These are phyloP conservation scores for Drosophila falleni DNA, from an alignment of 2,888 invertebrate species.

Conservation along the genomic window DNA sequence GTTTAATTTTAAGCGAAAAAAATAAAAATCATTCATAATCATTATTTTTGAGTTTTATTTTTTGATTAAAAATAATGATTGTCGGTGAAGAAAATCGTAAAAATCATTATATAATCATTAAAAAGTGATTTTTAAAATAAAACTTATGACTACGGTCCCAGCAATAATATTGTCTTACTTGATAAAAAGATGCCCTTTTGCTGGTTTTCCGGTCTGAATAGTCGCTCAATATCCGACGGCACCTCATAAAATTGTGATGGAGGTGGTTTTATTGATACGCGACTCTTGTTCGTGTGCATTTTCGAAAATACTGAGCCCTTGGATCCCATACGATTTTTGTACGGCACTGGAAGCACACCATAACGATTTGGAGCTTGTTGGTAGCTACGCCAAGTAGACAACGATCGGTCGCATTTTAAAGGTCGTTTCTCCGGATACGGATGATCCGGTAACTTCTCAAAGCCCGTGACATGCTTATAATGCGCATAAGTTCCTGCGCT, in stretches of 20 bases:
- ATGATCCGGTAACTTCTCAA: slow-evolving; percentile 20
- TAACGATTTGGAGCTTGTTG: slow-evolving; percentile 81
- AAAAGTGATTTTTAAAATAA: no score
- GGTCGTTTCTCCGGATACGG: slow-evolving; percentile 55
- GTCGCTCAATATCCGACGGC: slow-evolving; percentile 53
- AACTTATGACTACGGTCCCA: no score
- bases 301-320: slow-evolving; percentile 72
- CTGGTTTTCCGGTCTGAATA: slow-evolving; percentile 52
- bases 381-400: slow-evolving; percentile 59
- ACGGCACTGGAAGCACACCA: slow-evolving; percentile 54
- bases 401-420: slow-evolving; percentile 37
- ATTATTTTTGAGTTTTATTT: no score
- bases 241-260: slow-evolving; percentile 57
- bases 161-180: slow-evolving; percentile 57
- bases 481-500: slow-evolving; percentile 48
- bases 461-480: slow-evolving; percentile 58
- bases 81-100: no score
- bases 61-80: no score
- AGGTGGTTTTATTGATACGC: slow-evolving; percentile 42
- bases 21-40: no score
- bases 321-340: slow-evolving; percentile 44
- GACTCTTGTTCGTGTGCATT: slow-evolving; percentile 45
- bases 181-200: slow-evolving; percentile 76
- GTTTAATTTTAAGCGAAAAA: no score
- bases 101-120: no score